Conservation (phyloP, 2,888 invertebrate genomes). For the Bombylius major region DNA sequence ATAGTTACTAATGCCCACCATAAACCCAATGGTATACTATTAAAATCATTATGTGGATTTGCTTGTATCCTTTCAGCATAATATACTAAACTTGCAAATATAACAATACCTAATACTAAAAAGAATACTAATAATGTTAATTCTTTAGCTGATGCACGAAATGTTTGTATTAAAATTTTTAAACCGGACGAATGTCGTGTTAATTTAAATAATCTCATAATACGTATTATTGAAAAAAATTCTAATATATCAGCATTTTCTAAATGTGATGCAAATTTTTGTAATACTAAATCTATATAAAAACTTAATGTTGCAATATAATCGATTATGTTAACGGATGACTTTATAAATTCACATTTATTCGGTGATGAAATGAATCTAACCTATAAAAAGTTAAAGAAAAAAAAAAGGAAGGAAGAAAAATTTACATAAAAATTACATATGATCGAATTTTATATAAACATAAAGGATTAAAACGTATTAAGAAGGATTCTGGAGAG, state of each 20-base stretch:
- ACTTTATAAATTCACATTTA: constrained; percentile 88
- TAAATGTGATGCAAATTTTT: constrained; percentile 79
- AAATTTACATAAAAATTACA: not conserved
- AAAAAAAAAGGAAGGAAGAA: constrained; percentile 4
- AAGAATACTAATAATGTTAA: constrained; percentile 93
- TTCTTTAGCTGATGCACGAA: constrained; percentile 94
- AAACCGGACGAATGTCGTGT: constrained; percentile 95
- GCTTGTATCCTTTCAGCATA: constrained; percentile 95
- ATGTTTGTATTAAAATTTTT: constrained; percentile 96
- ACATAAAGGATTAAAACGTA: not conserved
- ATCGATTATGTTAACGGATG: constrained; percentile 97
- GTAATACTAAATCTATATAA: constrained; percentile 86
- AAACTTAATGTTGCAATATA: constrained; percentile 98
- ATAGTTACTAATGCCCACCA: constrained; percentile 99
- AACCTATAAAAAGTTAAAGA: constrained; percentile 36
- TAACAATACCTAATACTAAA: constrained; percentile 92
- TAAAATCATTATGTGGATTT: constrained; percentile 93
- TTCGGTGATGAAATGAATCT: constrained; percentile 89
- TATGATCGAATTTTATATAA: not conserved
- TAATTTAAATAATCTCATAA: constrained; percentile 93
- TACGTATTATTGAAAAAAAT: constrained; percentile 94
- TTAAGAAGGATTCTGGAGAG: too few relatives aligned
- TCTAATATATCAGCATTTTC: constrained; percentile 94
- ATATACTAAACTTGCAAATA: constrained; percentile 96
- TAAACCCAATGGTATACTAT: constrained; percentile 91